Conservation (phyloP, 2,888 invertebrate species). For the Polia nebulosa region DNA sequence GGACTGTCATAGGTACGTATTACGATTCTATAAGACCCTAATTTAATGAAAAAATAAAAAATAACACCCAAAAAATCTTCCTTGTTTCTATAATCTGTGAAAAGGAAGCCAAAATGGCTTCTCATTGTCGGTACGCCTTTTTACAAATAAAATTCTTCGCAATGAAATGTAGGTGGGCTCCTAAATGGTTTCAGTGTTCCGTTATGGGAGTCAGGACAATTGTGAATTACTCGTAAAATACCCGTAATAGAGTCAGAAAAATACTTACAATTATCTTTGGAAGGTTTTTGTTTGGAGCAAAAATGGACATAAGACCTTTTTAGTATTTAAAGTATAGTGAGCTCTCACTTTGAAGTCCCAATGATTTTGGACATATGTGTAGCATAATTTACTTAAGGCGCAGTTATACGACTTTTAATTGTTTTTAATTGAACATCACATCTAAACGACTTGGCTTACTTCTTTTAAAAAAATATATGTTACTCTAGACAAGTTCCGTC, state of each 20-base stretch:
- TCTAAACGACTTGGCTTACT: too few species aligned
- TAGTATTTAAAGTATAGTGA: not conserved
- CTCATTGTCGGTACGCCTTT: conserved; percentile 11
- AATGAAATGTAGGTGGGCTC: conserved; percentile 28
- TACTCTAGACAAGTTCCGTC: too few species aligned
- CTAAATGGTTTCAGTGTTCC: conserved; percentile 35
- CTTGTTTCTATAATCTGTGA: conserved; percentile 5
- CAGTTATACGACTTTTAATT: too few species aligned
- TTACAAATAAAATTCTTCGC: conserved; percentile 38
- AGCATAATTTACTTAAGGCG: too few species aligned
- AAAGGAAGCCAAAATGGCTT: conserved; percentile 15
- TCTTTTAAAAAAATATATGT: too few species aligned
- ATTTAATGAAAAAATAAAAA: too few species aligned
- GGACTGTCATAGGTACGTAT: too few species aligned
- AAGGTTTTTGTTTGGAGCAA: not conserved
- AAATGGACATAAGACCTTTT: not conserved
- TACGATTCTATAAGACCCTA: too few species aligned
- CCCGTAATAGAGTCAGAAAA: conserved; percentile 32
- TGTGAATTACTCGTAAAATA: conserved; percentile 40
- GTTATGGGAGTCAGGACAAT: conserved; percentile 29
- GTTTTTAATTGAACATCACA: too few species aligned
- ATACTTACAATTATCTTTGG: not conserved
- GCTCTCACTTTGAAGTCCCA: too few species aligned
- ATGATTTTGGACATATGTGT: too few species aligned
- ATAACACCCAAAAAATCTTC: not conserved